These are phyloP conservation scores for Chymomyza fuscimana DNA, from an alignment of 2,888 invertebrate species.

Conservation along the genomic window DNA sequence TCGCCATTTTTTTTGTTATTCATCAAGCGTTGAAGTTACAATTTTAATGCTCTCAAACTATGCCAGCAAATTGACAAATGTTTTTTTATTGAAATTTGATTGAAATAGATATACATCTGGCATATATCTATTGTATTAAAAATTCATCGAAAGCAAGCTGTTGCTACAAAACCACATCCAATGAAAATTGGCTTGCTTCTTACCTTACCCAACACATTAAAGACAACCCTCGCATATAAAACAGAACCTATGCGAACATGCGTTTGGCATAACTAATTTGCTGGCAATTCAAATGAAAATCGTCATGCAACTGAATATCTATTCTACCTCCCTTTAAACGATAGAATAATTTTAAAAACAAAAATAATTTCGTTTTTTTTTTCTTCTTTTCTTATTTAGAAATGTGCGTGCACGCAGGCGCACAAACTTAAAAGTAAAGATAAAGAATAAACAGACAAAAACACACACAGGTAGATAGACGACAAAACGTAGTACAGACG, in stretches of 20 bases:
- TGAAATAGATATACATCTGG: too few species aligned
- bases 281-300: slow-evolving; percentile 44
- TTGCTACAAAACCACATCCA: too few species aligned
- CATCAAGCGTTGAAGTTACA: too few species aligned
- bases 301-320: slow-evolving; percentile 33
- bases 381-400: background rate
- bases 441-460: slow-evolving; percentile 28
- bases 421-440: slow-evolving; percentile 30
- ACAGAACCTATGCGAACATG: slow-evolving; percentile 27
- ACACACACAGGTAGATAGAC: slow-evolving; percentile 1
- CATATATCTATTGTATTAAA: too few species aligned
- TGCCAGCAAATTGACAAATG: too few species aligned
- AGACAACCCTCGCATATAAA: background rate
- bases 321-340: background rate
- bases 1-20: too few species aligned
- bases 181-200: too few species aligned
- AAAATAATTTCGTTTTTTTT: background rate
- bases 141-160: too few species aligned
- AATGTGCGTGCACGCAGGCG: slow-evolving; percentile 56
- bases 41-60: too few species aligned
- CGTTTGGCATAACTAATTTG: slow-evolving; percentile 66
- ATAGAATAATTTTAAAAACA: background rate
- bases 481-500: slow-evolving; percentile 24
- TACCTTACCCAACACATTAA: too few species aligned
- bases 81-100: too few species aligned